A percentile compares a stretch with the other conserved stretches of the same genome.
Evolutionary conservation across 2,113 vertebrate species (phyloP).

Genomic region (Chunga burmeisteri): DNA sequence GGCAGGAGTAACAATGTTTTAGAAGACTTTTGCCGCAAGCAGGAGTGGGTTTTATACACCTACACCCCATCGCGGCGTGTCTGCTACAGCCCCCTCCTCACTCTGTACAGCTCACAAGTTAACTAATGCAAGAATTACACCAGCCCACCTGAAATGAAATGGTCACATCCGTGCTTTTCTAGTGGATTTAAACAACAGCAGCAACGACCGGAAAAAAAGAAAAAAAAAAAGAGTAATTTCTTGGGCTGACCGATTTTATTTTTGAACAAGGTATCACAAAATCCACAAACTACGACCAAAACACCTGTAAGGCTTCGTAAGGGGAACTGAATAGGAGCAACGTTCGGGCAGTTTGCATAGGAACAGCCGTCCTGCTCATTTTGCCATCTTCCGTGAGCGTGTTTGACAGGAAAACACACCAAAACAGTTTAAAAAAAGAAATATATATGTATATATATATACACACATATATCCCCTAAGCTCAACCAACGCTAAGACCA

Average conservation of each 20-base stretch:
- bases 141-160: background rate
- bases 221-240: background rate
- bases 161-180: no score
- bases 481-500: background rate
- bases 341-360: rapidly evolving
- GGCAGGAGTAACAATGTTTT: background rate
- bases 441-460: no score
- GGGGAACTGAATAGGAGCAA: background rate
- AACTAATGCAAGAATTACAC: background rate
- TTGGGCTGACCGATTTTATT: background rate
- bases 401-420: rapidly evolving
- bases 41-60: background rate
- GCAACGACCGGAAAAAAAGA: background rate
- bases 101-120: no score
- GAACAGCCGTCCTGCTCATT: background rate
- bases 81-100: background rate
- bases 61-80: background rate
- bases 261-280: background rate
- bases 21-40: background rate
- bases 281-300: background rate
- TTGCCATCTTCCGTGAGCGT: background rate
- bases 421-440: background rate
- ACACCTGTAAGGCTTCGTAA: background rate
- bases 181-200: background rate
- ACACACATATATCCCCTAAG: background rate